A percentile compares a stretch with the other conserved stretches of the same genome.
Evolutionary conservation across 2,888 invertebrate species (phyloP).

Genomic region (Melanostoma scalare): DNA sequence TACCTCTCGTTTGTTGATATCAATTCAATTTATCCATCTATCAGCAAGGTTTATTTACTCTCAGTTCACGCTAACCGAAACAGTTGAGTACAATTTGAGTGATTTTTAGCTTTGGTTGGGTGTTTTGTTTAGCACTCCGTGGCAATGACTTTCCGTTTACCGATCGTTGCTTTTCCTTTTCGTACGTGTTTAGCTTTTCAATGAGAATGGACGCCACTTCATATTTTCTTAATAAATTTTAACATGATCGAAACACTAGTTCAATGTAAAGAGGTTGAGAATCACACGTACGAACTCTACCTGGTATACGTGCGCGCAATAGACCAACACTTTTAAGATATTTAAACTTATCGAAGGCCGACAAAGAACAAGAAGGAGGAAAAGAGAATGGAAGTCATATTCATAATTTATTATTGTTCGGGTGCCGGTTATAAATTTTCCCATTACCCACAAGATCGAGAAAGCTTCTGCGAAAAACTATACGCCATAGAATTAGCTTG

Average conservation of each 20-base stretch:
- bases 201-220: slow-evolving; percentile 49
- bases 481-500: no score
- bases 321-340: slow-evolving; percentile 20
- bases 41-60: no score
- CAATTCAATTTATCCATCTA: no score
- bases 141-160: not conserved
- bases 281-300: slow-evolving; percentile 33
- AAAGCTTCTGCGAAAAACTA: no score
- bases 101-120: no score
- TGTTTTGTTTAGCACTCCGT: no score
- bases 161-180: slow-evolving; percentile 31
- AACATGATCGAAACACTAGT: slow-evolving; percentile 45
- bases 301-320: slow-evolving; percentile 21
- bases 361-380: not conserved
- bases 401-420: slow-evolving; percentile 1
- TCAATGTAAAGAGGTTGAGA: slow-evolving; percentile 57
- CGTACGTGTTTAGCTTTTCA: slow-evolving; percentile 62
- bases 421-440: no score
- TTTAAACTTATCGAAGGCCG: slow-evolving; percentile 58
- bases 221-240: slow-evolving; percentile 27
- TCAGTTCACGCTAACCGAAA: no score
- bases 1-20: no score
- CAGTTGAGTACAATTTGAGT: no score
- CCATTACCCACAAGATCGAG: no score
- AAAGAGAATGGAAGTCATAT: not conserved